Evolutionary conservation across 2,888 invertebrate genomes (phyloP), one percentile per base, ranked within the genome.

Genomic region (Melanchra persicariae): DNA sequence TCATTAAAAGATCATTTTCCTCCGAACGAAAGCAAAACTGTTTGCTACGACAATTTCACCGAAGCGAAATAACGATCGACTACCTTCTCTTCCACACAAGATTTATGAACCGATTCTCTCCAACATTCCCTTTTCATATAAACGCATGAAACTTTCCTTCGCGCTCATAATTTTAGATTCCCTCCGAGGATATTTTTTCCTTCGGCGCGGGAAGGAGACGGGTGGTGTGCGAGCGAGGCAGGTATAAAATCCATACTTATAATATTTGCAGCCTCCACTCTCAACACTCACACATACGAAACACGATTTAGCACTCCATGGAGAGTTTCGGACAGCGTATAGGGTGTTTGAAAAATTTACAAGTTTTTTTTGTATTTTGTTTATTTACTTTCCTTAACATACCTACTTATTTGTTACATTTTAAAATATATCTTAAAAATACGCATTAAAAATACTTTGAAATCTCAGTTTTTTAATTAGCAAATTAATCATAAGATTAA

Each of bases 161-260:
- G 81, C 84, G 80, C 90, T 92, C 92, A 93, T 94, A 93, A 95
- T 93, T 95, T 94, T 95, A 94, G 92, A 94, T 92, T 94, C 92
- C 91, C 93, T 91, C 88, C 84, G 91, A 89, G 93, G 87, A 91
- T 93, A 93, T 93, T 94, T 95, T 94, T 94, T 95, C 93, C 90
- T 89, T 88, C 87, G 92, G 84, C 85, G 89, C 92, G 88, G 87
- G 91, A 90, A 92, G 51, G 70, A 92, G 85, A 89, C 86, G 63
- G 71, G 47, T 72, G 55, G 70, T 37, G 92, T 84, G 81, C 84
- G 93, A 94, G 87, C 81, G 93, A 88, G 93, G 94, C 79, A 87
- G 87, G 88, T 88, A 92, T 92, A 95, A 95, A 95, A 95, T 96
- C 96, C 95, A 96, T 96, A 96, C 95, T 95, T 95, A 95, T 96